phyloP scores from a whole-genome alignment of 2,797 vertebrate species.

The Steatocranus sp. region DNA sequence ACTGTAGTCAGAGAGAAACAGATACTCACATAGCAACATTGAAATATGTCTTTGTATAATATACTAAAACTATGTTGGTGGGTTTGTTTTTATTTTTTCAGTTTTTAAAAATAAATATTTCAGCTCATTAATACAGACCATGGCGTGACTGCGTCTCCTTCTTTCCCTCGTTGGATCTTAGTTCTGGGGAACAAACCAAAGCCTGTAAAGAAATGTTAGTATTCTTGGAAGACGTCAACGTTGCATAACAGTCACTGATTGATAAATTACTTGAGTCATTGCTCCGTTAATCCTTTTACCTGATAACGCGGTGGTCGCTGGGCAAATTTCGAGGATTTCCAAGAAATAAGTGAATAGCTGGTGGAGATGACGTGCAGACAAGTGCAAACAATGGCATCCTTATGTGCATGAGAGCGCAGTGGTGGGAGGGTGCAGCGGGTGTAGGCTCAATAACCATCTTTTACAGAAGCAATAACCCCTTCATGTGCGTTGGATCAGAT shows the following conservation, averaged over 20 bases:
- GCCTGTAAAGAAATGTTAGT: neutral
- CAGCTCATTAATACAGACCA: constrained; percentile 62
- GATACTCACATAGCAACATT: constrained; percentile 73
- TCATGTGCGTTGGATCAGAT: neutral
- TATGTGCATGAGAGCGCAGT: neutral
- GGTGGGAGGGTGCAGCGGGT: neutral
- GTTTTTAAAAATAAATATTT: constrained; percentile 81
- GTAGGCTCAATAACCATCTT: neutral
- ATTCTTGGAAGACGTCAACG: neutral
- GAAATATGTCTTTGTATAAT: constrained; percentile 77
- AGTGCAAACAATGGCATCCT: neutral
- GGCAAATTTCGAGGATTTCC: neutral
- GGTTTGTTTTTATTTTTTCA: constrained; percentile 76
- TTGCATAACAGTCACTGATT: constrained; percentile 1
- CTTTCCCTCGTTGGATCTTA: neutral
- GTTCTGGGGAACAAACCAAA: neutral
- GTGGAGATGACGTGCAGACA: neutral
- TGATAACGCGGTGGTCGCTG: neutral
- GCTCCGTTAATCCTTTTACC: neutral
- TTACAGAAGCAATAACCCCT: neutral
- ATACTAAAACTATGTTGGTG: constrained; percentile 78
- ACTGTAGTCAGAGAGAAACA: constrained; percentile 71
- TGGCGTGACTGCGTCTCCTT: neutral
- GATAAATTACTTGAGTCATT: neutral
- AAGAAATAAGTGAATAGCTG: neutral